These are phyloP conservation scores for Coleophora deauratella DNA, from an alignment of 2,888 invertebrate genomes.

Conservation along the genomic window DNA sequence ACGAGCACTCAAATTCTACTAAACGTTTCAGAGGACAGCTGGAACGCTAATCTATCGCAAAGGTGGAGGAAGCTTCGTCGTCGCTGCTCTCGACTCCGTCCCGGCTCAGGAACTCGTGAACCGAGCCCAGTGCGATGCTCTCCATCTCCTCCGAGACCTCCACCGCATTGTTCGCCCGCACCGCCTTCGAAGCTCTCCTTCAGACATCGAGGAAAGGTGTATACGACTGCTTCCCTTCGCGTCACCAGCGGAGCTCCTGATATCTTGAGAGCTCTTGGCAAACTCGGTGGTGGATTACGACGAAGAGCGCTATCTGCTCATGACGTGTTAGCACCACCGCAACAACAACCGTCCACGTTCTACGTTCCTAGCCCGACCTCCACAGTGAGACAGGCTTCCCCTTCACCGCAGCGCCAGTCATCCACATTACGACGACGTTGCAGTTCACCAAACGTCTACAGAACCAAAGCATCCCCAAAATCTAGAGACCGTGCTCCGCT, in stretches of 20 bases:
- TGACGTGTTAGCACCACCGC: conserved; percentile 76
- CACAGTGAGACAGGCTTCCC: conserved; percentile 58
- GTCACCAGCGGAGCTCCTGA: conserved; percentile 77
- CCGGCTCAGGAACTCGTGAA: conserved; percentile 73
- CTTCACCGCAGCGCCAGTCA: conserved; percentile 51
- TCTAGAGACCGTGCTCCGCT: conserved; percentile 47
- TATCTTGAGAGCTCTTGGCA: conserved; percentile 78
- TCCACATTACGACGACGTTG: conserved; percentile 53
- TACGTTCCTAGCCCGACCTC: conserved; percentile 80
- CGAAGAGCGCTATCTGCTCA: conserved; percentile 80
- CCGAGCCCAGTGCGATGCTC: conserved; percentile 73
- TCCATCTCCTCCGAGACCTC: conserved; percentile 68
- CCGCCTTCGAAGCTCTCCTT: conserved; percentile 62
- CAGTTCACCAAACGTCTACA: conserved; percentile 64
- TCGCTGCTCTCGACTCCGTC: conserved; percentile 80
- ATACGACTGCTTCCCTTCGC: conserved; percentile 64
- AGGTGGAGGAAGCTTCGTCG: conserved; percentile 83
- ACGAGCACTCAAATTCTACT: too few relatives aligned
- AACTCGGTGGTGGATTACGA: conserved; percentile 80
- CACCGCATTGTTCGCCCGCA: conserved; percentile 66
- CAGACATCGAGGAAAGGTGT: conserved; percentile 66
- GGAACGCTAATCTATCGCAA: conserved; percentile 84
- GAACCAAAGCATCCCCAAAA: conserved; percentile 38
- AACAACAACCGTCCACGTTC: conserved; percentile 76
- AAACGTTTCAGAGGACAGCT: conserved; percentile 77